Evolutionary conservation across 2,888 invertebrate species (phyloP), one percentile per base, ranked within the genome.

Genomic region (Zygogramma bicolorata): DNA sequence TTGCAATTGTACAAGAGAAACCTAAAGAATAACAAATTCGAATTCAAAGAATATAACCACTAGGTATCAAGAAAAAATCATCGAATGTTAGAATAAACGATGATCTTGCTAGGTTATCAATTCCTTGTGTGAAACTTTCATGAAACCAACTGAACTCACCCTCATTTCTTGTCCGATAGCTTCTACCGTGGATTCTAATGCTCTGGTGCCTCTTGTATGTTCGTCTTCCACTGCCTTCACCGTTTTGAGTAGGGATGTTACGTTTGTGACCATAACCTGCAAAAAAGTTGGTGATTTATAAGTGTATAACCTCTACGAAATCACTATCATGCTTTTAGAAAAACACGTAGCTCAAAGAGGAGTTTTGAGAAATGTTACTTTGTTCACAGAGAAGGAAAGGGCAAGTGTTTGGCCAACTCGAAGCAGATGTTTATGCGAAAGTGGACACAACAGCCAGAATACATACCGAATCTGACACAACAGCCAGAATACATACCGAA

Each of bases 181-280:
- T 87, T 99, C 98, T 74, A 99, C 97, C 0, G 99, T 98, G 0
- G 98, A 96, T 88, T 99, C 99, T 77, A 99, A 89, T 0, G 99
- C 99, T 58, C 98, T 89, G 0, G 98, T 98, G 22, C 99, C 99
- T 59, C 99, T 89, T 0, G 97, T 97, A 83, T 98, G 97, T 85
- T 99, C 98, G 85, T 99, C 99, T 87, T 99, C 99, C 1, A 99
- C 98, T 0, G 98, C 97, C 88, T 99, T 99, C 8, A 99, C 99
- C 0, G 99, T 99, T 90, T 99, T 99, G 88, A 99, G 89, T 81
- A 99, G 89, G 6, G 98, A 98, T 53, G 99, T 99, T 75, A 99
- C 99, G 87, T 99, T 99, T 8, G 98, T 96, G 79, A 99, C 99
- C 99, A 98, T 98, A 66, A 97, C 95, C 97, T 97, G 82, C 4